Conservation (phyloP, 92 coral and sea anemone genomes). For the Epizoanthus illoricatus region DNA sequence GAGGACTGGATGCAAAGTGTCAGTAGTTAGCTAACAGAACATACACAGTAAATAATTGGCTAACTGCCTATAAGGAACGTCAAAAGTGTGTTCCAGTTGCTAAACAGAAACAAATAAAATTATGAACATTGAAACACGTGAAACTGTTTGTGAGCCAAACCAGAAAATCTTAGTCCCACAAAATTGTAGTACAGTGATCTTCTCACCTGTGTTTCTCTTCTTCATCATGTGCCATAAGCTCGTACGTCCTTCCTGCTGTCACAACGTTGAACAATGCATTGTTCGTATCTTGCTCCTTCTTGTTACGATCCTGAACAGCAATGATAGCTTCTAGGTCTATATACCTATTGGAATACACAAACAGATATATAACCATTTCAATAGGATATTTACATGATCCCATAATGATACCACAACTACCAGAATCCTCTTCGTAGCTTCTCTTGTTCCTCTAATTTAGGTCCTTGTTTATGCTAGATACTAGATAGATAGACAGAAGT, state of each 20-base stretch:
- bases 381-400: neutral
- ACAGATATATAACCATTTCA: neutral
- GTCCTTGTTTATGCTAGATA: no score
- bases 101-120: neutral
- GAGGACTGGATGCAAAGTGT: no score
- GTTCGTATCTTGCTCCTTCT: slow-evolving; percentile 80
- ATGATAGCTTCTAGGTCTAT: slow-evolving; percentile 90
- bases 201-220: slow-evolving; percentile 88
- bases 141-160: neutral
- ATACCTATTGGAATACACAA: slow-evolving; percentile 45
- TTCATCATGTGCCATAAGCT: slow-evolving; percentile 93
- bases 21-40: no score
- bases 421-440: no score
- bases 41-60: no score
- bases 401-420: no score
- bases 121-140: neutral
- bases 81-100: no score
- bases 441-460: no score
- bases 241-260: slow-evolving; percentile 77
- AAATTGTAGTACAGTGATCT: no score
- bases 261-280: slow-evolving; percentile 84
- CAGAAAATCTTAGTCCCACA: no score
- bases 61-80: no score
- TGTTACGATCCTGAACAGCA: slow-evolving; percentile 83
- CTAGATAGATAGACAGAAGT: no score